Conservation (phyloP, 2,113 vertebrate species). For the Clarias batrachus region DNA sequence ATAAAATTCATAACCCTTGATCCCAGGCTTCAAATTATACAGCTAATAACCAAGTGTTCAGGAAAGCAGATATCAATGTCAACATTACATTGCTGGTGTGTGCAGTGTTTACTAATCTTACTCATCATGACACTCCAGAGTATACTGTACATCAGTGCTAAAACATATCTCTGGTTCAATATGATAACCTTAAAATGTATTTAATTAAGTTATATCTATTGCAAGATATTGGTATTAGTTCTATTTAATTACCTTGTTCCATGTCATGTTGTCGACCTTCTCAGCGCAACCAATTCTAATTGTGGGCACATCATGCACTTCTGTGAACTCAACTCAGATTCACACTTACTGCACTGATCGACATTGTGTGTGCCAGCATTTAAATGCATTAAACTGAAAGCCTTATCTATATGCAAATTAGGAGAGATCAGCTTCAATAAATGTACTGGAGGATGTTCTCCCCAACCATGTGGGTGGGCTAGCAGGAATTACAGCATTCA, state of each 20-base stretch:
- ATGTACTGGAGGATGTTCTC: constrained; percentile 65
- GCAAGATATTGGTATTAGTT: constrained; percentile 1
- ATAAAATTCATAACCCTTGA: background rate
- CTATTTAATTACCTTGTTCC: constrained; percentile 8
- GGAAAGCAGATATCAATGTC: background rate
- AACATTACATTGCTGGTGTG: background rate
- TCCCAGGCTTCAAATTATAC: background rate
- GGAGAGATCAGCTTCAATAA: constrained; percentile 75
- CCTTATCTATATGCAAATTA: constrained; percentile 81
- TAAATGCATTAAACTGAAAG: constrained; percentile 63
- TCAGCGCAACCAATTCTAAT: background rate
- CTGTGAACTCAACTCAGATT: constrained; percentile 16
- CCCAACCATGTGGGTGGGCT: constrained; percentile 68
- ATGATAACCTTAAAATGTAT: background rate
- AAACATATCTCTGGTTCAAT: background rate
- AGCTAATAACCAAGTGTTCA: background rate
- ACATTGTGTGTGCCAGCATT: constrained; percentile 66
- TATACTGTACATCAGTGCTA: background rate
- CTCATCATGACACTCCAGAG: background rate
- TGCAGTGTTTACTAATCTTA: background rate
- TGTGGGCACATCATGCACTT: constrained; percentile 10
- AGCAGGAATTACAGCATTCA: constrained; percentile 64
- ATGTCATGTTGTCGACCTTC: constrained; percentile 8
- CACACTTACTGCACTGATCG: constrained; percentile 53
- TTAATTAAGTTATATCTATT: constrained; percentile 13